A percentile compares a stretch with the other conserved stretches of the same genome.
These are phyloP conservation scores for Ramazzottius varieornatus DNA, from an alignment of 2,888 invertebrate genomes.

Conservation along the genomic window DNA sequence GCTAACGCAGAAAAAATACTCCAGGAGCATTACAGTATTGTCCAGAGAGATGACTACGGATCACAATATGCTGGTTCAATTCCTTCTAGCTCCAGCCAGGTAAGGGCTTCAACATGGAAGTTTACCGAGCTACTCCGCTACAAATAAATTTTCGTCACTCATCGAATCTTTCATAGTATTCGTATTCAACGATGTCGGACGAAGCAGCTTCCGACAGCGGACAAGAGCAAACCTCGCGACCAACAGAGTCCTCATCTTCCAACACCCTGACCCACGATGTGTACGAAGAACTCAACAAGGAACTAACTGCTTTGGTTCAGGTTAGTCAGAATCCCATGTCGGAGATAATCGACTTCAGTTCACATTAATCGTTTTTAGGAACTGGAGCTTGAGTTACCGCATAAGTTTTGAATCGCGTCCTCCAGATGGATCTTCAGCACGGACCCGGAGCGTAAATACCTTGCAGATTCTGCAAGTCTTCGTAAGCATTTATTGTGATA, in stretches of 20 bases:
- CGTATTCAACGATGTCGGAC: neutral
- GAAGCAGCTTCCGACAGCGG: neutral
- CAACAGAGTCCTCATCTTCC: neutral
- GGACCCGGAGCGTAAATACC: neutral
- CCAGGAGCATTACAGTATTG: neutral
- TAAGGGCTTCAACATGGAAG: too few species aligned
- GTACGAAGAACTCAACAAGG: neutral
- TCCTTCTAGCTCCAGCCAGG: neutral
- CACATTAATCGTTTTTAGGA: too few species aligned
- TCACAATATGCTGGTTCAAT: neutral
- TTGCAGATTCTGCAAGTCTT: neutral
- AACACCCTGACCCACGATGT: neutral
- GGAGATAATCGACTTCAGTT: too few species aligned
- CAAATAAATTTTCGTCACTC: neutral
- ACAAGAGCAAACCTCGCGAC: neutral
- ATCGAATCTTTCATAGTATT: neutral
- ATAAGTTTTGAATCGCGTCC: neutral
- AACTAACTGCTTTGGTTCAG: neutral
- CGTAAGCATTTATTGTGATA: neutral
- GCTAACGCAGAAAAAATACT: neutral
- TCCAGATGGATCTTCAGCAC: neutral
- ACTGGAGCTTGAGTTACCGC: too few species aligned
- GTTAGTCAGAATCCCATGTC: too few species aligned
- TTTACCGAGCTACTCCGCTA: neutral
- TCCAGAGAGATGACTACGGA: neutral